These are phyloP conservation scores for Vulpes lagopus DNA, from an alignment of 2,113 vertebrate genomes.

Conservation along the genomic window DNA sequence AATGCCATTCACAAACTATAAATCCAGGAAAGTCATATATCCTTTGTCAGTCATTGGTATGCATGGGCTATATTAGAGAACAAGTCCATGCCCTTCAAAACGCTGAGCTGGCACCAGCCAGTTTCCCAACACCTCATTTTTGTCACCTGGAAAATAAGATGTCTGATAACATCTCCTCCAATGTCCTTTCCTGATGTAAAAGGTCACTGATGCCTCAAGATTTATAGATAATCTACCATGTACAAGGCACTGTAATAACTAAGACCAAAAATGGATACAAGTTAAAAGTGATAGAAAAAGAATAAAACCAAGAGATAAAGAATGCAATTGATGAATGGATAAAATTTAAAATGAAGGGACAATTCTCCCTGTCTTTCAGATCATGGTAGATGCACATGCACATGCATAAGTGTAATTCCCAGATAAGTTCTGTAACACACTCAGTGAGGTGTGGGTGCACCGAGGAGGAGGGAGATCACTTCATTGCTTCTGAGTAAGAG, in stretches of 20 bases:
- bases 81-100: neutral
- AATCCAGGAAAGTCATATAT: neutral
- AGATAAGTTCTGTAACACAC: fast-evolving
- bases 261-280: neutral
- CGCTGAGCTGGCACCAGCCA: neutral
- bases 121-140: neutral
- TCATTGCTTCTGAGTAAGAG: neutral
- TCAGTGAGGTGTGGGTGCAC: too few relatives aligned
- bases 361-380: neutral
- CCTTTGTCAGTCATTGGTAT: neutral
- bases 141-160: neutral
- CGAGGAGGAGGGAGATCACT: neutral
- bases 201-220: neutral
- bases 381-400: fast-evolving
- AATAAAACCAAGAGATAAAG: neutral
- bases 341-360: neutral
- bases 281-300: neutral
- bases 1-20: neutral
- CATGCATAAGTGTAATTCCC: neutral
- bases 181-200: neutral
- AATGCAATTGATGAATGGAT: neutral
- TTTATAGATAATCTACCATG: neutral
- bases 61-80: neutral
- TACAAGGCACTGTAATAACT: neutral
- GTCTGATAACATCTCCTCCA: neutral